Evolutionary conservation across 1,140 invertebrate species (phyloP).

Genomic region (Druon quercuslanigerum): DNA sequence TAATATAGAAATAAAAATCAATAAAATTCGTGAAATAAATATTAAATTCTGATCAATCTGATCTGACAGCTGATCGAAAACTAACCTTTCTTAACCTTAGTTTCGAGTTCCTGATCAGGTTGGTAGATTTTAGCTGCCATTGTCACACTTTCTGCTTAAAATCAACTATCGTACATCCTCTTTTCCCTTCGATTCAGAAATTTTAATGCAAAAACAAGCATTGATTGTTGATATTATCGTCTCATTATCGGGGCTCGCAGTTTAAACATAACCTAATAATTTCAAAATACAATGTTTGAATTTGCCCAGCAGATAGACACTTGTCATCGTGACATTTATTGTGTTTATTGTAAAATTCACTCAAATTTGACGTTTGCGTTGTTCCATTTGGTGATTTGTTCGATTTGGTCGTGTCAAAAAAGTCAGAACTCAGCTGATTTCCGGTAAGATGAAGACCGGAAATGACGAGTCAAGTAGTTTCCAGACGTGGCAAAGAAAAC

Average conservation of each 20-base stretch:
- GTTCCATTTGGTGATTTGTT: too few species aligned
- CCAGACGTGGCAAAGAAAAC: slow-evolving; percentile 68
- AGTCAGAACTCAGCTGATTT: slow-evolving; percentile 27
- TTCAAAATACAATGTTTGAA: slow-evolving; percentile 14
- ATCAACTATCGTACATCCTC: neutral
- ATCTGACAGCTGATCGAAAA: neutral
- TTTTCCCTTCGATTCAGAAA: too few species aligned
- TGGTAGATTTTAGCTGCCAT: slow-evolving; percentile 70
- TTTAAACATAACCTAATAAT: neutral
- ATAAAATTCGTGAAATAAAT: neutral
- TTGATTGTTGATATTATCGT: neutral
- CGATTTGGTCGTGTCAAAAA: too few species aligned
- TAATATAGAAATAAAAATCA: slow-evolving; percentile 19
- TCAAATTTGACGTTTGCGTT: too few species aligned
- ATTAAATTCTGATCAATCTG: too few species aligned
- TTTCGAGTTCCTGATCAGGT: slow-evolving; percentile 81
- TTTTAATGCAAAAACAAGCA: neutral
- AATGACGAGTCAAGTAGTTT: slow-evolving; percentile 48
- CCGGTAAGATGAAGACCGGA: slow-evolving; percentile 49
- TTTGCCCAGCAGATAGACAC: too few species aligned
- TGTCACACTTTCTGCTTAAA: neutral
- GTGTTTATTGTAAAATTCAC: too few species aligned
- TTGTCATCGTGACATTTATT: too few species aligned
- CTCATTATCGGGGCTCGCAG: neutral
- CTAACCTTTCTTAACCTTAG: slow-evolving; percentile 83